Evolutionary conservation across 2,113 vertebrate species (phyloP), one percentile per base, ranked within the genome.

Genomic region (Nothocercus julius): DNA sequence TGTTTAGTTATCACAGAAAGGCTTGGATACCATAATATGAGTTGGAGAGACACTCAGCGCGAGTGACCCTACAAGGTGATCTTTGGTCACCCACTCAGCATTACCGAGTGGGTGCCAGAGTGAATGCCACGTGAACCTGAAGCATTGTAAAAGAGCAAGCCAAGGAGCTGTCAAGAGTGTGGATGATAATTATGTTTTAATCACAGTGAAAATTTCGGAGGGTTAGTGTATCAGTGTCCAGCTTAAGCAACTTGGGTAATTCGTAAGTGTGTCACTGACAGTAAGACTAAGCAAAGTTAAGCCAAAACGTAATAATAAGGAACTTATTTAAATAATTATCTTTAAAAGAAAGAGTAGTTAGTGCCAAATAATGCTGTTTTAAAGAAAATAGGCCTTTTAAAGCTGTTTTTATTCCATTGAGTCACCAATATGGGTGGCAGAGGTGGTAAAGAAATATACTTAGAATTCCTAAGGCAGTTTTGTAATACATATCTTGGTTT

Each of bases 381-480:
- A 54, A 51, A 69, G 63, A 58, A 92, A 66, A 69, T 70, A 0
- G 81, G 13, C 54, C 3, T 64, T 90, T 87, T 83, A 15, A 59
- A 91, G 66, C 12, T 22, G 6, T 73, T 90, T 62, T 66, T 8
- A 81, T 81, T 81, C 21, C n/a, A 70, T 85, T 82, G 53, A 87
- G 28, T 14, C 85, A 38, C 18, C 36, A 0, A 2, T 2, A 58
- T 47, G 72, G 17, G 28, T 79, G 59, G 21, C 74, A 63, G 80
- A 78, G n/a, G 24, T 85, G 42, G 58, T 70, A 91, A 82, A 63
- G 22, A 14, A 44, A 3, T 68, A 10, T 44, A 24, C 22, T 69
- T 73, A 7, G n/a, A 34, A 61, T 24, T 68, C 6, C 44, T 68
- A 44, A 34, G 20, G 1, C 10, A 11, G 63, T 91, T 82, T 87